Base-by-base conservation (phyloP, 92 coral and sea anemone species). In the Metridium senile region DNA sequence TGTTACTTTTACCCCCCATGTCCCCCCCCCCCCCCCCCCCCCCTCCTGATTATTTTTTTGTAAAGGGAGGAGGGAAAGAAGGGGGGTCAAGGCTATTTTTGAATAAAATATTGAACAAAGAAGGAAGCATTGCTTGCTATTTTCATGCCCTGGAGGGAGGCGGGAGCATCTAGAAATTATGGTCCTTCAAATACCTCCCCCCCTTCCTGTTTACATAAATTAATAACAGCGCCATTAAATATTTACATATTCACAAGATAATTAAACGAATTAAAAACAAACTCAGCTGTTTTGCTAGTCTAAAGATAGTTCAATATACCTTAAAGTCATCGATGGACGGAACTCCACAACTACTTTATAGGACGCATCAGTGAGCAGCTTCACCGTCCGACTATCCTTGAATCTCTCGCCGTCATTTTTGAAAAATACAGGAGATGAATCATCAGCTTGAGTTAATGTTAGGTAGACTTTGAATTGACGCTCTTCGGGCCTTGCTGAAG, bases 341-440 rank as follows among this genome's bases (percentile, higher is more conserved):
- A 93, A 84, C 75, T 96, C 97, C 9, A 96, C 74, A 6, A 76
- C 59, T 31, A 93, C 83, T 61, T 82, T 92, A 57, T 94, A 94
- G 0, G 64, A 76, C 11, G 97, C 84, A 26, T 95, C 88, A 1
- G 86, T 89, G 76, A 85, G 94, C 0, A 95, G 80, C 65, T 95
- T 95, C 33, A 95, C 63, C 0, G 99, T 95, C 26, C 89, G 94
- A 49, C 75, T 87, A 49, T 95, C 97, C 64, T 92, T 90, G 69
- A 95, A 95, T 25, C 99, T 81, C 66, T 90, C 93, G 0, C 99
- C 99, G 58, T 95, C 99, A 51, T 79, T 62, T 64, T 95, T 95
- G 68, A 85, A 95, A 81, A 85, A 95, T 58, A 95, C 96, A 11
- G 93, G 99, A 62, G 99, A 92, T 21, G 89, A 87, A 53, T 95